Conservation (phyloP, 2,888 invertebrate species). For the Luperina testacea region DNA sequence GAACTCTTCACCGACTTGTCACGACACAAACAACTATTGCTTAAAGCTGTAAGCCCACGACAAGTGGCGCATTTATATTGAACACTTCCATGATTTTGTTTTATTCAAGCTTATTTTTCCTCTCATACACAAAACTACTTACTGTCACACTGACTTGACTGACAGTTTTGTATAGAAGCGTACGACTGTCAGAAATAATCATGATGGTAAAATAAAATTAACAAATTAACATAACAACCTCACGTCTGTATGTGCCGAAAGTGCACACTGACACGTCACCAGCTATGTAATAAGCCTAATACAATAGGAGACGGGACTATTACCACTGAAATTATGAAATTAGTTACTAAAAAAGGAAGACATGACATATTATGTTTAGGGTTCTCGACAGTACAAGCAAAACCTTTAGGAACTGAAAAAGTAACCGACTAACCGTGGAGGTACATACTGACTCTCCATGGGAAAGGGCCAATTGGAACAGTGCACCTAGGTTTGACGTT, state of each 20-base stretch:
- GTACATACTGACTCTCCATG: background rate
- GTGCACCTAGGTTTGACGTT: background rate
- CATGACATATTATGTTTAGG: slow-evolving; percentile 1
- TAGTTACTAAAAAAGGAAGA: background rate
- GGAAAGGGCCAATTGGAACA: background rate
- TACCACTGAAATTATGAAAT: background rate
- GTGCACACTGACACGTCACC: background rate
- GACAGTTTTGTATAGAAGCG: background rate
- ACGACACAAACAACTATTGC: slow-evolving; percentile 6
- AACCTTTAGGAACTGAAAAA: background rate
- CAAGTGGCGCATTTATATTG: slow-evolving; percentile 2
- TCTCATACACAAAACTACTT: background rate
- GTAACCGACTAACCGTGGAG: background rate
- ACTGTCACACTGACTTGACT: background rate
- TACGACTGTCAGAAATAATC: background rate
- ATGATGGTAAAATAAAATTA: background rate
- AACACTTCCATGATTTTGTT: background rate
- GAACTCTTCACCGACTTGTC: slow-evolving; percentile 16
- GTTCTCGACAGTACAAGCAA: no score
- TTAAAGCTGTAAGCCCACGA: slow-evolving; percentile 19
- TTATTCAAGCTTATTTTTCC: background rate
- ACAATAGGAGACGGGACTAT: background rate
- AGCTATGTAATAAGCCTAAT: background rate
- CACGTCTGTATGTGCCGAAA: background rate
- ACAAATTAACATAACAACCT: background rate